Percentiles rank a stretch among this genome's conserved stretches.
Conservation (phyloP, 2,888 invertebrate species). For the Esperia sulphurella region DNA sequence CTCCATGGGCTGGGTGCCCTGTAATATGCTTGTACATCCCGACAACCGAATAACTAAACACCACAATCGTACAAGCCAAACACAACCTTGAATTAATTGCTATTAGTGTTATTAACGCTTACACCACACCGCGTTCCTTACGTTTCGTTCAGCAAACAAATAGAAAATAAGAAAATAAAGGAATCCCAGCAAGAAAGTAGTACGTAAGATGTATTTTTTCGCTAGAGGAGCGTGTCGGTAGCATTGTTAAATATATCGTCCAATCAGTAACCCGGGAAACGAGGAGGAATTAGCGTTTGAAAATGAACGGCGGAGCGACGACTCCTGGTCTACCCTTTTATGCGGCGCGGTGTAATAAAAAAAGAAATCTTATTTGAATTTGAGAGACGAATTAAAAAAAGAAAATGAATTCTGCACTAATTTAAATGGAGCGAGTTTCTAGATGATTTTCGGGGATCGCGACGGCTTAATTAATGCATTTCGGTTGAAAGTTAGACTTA, state of each 20-base stretch:
- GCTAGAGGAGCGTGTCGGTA: constrained; percentile 65
- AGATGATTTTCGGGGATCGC: constrained; percentile 65
- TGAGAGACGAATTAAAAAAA: constrained; percentile 73
- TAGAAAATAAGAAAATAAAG: constrained; percentile 64
- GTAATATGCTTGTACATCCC: constrained; percentile 63
- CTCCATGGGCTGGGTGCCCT: constrained; percentile 64
- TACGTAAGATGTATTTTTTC: constrained; percentile 71
- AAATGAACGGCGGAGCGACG: constrained; percentile 54
- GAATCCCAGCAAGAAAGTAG: constrained; percentile 63
- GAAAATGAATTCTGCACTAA: constrained; percentile 74
- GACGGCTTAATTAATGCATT: constrained; percentile 68
- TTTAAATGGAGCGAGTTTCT: constrained; percentile 66
- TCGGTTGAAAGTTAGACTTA: constrained; percentile 40
- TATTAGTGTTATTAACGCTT: constrained; percentile 65
- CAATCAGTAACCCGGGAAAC: constrained; percentile 71
- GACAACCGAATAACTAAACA: constrained; percentile 60
- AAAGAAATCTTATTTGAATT: constrained; percentile 76
- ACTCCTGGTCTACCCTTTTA: constrained; percentile 71
- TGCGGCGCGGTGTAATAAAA: constrained; percentile 58
- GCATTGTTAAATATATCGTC: constrained; percentile 78
- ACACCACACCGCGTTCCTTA: constrained; percentile 35
- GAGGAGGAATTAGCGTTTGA: constrained; percentile 69
- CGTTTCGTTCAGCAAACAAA: constrained; percentile 44
- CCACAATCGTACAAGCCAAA: constrained; percentile 55
- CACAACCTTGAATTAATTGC: constrained; percentile 64